Evolutionary conservation across 2,797 vertebrate genomes (phyloP), one percentile per base, ranked within the genome.

Genomic region (Liparis tanakae): DNA sequence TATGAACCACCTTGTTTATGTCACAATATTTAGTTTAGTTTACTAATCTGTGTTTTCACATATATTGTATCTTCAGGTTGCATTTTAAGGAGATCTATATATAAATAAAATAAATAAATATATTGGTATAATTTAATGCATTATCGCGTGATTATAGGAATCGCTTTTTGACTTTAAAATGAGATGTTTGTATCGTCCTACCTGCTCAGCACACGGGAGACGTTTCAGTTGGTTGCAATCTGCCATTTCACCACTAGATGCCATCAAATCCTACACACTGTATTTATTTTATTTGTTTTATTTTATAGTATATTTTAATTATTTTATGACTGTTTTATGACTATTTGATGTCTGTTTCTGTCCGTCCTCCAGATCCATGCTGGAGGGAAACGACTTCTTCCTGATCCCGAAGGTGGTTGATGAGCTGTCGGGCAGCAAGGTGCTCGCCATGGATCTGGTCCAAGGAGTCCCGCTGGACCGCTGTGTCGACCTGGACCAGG

Each of bases 391-490:
- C 50, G 87, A 93, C 1, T 94, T 90, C 67, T 97, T 98, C 59
- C 82, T 87, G 13, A 95, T 97, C 15, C 97, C 97, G 0, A 89
- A 92, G n/a, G 93, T 97, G 73, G 88, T 97, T 0, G 90, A 94
- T 14, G 95, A 96, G 67, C 88, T 97, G 72, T 95, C 94, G 1
- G 91, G 90, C 0, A 53, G 18, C 2, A 93, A 94, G 10, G 95
- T 97, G 18, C 82, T 98, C 37, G 89, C 94, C 58, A 96, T 96
- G 96, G 96, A 97, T 70, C 90, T 98, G 78, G 94, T 95, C 0
- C 91, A 93, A 1, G 97, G 97, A 1, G 91, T 97, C 69, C 96
- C 97, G 0, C 89, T 98, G 71, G 97, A 98, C 82, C 78, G 89
- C 65, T 97, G 96, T 43, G 91, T 94, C 50, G 89, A 92, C 48